Percentiles rank a stretch among this genome's conserved stretches.
Evolutionary conservation across 2,797 vertebrate genomes (phyloP).

Genomic region (Sebastes cheni): DNA sequence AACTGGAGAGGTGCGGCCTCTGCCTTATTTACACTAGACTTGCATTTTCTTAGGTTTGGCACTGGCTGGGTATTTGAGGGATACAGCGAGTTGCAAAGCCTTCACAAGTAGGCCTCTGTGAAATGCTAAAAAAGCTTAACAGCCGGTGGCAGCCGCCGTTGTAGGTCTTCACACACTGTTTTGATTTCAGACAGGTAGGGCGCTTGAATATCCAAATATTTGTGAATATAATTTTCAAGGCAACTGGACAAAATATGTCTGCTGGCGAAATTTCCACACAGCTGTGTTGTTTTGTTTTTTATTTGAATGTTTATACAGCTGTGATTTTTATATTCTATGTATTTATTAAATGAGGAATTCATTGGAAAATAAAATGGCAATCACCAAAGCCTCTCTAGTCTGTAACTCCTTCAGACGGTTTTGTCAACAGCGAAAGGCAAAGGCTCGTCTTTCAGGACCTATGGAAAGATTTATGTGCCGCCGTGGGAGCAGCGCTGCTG

Average conservation of each 20-base stretch:
- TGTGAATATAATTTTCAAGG: not conserved
- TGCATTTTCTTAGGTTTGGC: conserved; percentile 73
- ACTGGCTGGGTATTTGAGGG: conserved; percentile 47
- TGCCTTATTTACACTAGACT: conserved; percentile 70
- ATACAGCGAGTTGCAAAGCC: conserved; percentile 44
- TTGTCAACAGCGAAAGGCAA: conserved; percentile 2
- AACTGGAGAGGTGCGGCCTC: conserved; percentile 73
- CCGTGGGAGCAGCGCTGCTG: conserved; percentile 19
- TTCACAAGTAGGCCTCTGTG: conserved; percentile 53
- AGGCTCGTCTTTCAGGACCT: conserved; percentile 2
- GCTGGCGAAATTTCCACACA: conserved; percentile 15
- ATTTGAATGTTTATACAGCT: conserved; percentile 58
- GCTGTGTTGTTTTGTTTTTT: conserved; percentile 41
- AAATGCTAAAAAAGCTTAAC: conserved; percentile 33
- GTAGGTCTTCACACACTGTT: conserved; percentile 29
- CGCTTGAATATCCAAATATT: conserved; percentile 29
- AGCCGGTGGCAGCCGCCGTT: conserved; percentile 47
- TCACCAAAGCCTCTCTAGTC: not conserved
- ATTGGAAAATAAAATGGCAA: conserved; percentile 47
- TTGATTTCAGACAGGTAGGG: conserved; percentile 31
- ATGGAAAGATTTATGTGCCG: conserved; percentile 46
- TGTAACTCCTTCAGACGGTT: conserved; percentile 12
- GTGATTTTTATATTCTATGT: conserved; percentile 56
- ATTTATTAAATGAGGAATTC: conserved; percentile 62
- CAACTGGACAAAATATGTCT: conserved; percentile 27